Conservation (phyloP, 2,113 vertebrate species). For the Myocastor coypus region DNA sequence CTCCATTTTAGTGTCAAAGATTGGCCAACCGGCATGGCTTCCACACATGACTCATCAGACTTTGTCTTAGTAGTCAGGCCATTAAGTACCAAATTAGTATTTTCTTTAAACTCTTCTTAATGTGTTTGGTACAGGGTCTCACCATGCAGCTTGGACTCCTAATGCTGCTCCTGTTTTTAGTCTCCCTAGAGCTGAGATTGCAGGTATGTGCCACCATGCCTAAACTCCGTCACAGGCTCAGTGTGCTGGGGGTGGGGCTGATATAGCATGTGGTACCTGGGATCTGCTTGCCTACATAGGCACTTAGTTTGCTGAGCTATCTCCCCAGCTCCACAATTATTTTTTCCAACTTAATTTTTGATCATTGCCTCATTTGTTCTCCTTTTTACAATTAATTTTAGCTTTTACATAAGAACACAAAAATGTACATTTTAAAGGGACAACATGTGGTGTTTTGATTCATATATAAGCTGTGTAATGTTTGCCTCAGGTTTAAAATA, state of each 20-base stretch:
- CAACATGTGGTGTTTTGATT: neutral
- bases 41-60: neutral
- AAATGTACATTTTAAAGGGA: neutral
- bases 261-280: too few species aligned
- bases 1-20: conserved; percentile 14
- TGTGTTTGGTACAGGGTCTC: too few species aligned
- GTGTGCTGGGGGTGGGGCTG: too few species aligned
- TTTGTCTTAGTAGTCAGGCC: neutral
- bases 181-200: too few species aligned
- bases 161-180: too few species aligned
- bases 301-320: too few species aligned
- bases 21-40: conserved; percentile 3
- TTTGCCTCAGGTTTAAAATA: neutral
- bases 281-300: too few species aligned
- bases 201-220: too few species aligned
- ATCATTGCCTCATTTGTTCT: neutral
- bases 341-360: conserved; percentile 16
- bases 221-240: too few species aligned
- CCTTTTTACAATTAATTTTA: neutral
- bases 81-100: neutral
- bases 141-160: too few species aligned
- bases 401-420: neutral
- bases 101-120: neutral
- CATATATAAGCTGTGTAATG: neutral
- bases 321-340: neutral